These are phyloP conservation scores for Branchinecta sandiegonensis DNA, from an alignment of 2,888 invertebrate species.

Conservation along the genomic window DNA sequence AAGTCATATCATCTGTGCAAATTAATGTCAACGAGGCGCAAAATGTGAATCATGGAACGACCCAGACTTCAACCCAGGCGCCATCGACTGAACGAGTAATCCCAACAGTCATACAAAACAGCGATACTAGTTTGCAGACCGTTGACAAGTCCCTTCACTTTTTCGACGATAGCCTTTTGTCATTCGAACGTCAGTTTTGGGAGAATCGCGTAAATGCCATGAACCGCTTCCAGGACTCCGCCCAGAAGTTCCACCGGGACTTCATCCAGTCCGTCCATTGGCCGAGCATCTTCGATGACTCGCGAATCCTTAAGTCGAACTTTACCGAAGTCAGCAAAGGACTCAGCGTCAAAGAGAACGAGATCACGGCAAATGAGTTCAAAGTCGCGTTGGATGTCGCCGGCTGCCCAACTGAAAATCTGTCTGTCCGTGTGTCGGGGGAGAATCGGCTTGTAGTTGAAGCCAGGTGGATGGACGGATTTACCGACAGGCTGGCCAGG, in stretches of 20 bases:
- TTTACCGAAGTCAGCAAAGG: background rate
- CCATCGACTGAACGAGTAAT: background rate
- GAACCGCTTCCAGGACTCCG: background rate
- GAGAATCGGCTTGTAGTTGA: background rate
- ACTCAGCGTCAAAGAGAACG: background rate
- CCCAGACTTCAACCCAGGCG: background rate
- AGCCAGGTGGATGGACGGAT: constrained; percentile 4
- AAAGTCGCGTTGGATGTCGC: background rate
- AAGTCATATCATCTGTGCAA: too few species aligned
- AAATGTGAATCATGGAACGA: too few species aligned
- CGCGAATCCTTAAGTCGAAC: background rate
- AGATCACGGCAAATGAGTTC: constrained; percentile 4
- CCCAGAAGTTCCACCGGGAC: background rate
- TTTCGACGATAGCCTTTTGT: constrained; percentile 1
- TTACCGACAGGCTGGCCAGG: background rate
- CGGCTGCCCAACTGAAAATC: background rate
- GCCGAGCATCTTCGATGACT: background rate
- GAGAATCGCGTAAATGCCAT: background rate
- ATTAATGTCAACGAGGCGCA: too few species aligned
- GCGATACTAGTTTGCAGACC: background rate
- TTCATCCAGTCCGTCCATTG: background rate
- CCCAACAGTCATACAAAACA: background rate
- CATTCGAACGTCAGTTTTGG: background rate
- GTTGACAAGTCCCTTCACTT: background rate
- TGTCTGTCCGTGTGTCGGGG: constrained; percentile 1